Percentiles rank a stretch among this genome's conserved stretches.
phyloP scores from a whole-genome alignment of 2,888 invertebrate species.

The Spodoptera exigua region DNA sequence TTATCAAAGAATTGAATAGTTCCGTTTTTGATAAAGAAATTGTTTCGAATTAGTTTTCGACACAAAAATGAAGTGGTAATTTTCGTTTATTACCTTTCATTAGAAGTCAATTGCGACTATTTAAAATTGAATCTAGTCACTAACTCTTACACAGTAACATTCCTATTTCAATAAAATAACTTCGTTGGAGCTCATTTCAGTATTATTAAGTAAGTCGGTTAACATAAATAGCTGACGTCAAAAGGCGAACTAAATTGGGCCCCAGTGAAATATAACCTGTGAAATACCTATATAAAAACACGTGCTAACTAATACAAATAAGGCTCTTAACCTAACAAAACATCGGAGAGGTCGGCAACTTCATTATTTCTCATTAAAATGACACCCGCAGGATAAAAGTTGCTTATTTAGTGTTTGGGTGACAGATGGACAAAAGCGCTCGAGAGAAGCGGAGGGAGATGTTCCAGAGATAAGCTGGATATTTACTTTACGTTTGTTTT shows the following conservation, averaged over 20 bases:
- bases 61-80: no score
- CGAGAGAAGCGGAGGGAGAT: constrained; percentile 66
- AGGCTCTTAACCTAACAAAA: constrained; percentile 84
- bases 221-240: constrained; percentile 47
- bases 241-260: constrained; percentile 53
- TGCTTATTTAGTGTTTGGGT: constrained; percentile 82
- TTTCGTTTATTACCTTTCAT: no score
- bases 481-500: constrained; percentile 67
- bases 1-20: constrained; percentile 37
- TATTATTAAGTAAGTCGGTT: constrained; percentile 34
- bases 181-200: constrained; percentile 21
- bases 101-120: background rate
- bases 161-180: constrained; percentile 32
- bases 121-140: background rate
- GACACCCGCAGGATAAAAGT: constrained; percentile 81
- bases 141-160: constrained; percentile 1
- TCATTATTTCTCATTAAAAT: constrained; percentile 88
- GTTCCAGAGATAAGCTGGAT: constrained; percentile 66
- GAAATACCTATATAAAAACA: constrained; percentile 74
- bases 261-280: constrained; percentile 56
- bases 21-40: constrained; percentile 12
- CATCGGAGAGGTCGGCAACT: constrained; percentile 78
- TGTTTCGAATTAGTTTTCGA: background rate
- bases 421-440: constrained; percentile 83
- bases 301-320: constrained; percentile 86